Percentiles rank a stretch among this genome's conserved stretches.
Conservation (phyloP, 2,888 invertebrate genomes). For the Ectemnius lituratus region DNA sequence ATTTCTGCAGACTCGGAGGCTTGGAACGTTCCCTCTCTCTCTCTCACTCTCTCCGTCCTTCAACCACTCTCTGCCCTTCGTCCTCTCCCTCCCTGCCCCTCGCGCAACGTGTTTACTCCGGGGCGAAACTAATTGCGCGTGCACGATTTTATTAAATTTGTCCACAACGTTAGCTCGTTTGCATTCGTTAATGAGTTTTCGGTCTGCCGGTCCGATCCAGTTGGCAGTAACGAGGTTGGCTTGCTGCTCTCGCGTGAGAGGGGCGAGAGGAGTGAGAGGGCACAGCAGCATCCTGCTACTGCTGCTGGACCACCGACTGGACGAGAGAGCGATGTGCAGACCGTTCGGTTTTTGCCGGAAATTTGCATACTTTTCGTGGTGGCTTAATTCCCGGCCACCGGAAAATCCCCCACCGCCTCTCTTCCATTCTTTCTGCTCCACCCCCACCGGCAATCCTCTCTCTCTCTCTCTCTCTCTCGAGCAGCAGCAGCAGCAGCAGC, state of each 20-base stretch:
- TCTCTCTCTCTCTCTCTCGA: no score
- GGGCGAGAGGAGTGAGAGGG: no score
- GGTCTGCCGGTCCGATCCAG: slow-evolving; percentile 62
- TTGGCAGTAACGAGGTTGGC: slow-evolving; percentile 60
- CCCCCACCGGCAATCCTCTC: no score
- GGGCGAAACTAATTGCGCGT: slow-evolving; percentile 74
- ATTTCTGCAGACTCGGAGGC: slow-evolving; percentile 37
- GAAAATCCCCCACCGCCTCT: slow-evolving; percentile 22
- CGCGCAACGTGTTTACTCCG: slow-evolving; percentile 65
- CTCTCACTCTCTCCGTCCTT: no score
- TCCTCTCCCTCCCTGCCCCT: no score
- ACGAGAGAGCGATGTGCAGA: slow-evolving; percentile 44
- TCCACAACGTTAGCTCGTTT: slow-evolving; percentile 76
- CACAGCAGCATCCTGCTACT: slow-evolving; percentile 36
- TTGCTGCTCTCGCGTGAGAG: slow-evolving; percentile 22
- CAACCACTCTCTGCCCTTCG: no score
- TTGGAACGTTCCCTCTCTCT: no score
- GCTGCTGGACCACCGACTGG: slow-evolving; percentile 27
- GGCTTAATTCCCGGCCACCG: slow-evolving; percentile 62
- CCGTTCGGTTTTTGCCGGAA: slow-evolving; percentile 64
- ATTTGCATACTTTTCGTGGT: slow-evolving; percentile 74
- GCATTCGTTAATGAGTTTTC: slow-evolving; percentile 77
- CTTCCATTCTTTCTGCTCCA: slow-evolving; percentile 13
- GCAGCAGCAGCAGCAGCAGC: no score
- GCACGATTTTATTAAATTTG: slow-evolving; percentile 77